Base-by-base conservation (phyloP, 2,888 invertebrate genomes). In the Pseudoips prasinana region DNA sequence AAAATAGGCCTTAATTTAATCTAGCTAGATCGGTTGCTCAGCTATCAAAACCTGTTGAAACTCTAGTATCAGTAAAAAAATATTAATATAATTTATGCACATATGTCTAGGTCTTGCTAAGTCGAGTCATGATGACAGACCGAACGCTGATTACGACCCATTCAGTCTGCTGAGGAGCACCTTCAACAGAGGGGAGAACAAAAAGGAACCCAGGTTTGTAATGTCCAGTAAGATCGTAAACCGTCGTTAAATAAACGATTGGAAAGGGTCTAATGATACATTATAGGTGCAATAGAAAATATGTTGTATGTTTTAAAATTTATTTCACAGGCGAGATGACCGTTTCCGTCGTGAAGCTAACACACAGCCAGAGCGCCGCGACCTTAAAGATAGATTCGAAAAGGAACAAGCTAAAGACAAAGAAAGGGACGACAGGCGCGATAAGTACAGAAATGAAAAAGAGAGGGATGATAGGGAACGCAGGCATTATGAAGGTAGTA, bases 111-210 rank as follows among this genome's bases (percentile, higher is more conserved):
- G 54, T 2, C 45, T 58, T 2, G 29, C 36, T 1, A 57, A 51
- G 7, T 14, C 30, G 2, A 14, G n/a, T 5, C 31, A 31, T 1
- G 43, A 46, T n/a, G 45, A 23, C 10, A 40, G 19, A 25, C 10
- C 36, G 6, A 53, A 53, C 7, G 71, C 64, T 7, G 79, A 62
- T 0, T 86, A 86, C 31, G 89, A 89, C 33, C 89, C 86, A 0
- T 73, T 84, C 60, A 70, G 53, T 11, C 24, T 88, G 25, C 58
- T 88, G 30, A 50, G 86, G 19, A 86, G 84, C 51, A 83, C 84
- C 1, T 84, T 89, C 45, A 78, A 67, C 22, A 73, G 59, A 29
- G 64, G 64, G 31, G 70, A 65, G 36, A 61, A 59, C 23, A 59
- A 58, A 14, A 41, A 39, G 9, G 35, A 42, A 8, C 41, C 20